Percentiles rank a stretch among this genome's conserved stretches.
Conservation (phyloP, 2,888 invertebrate genomes). For the Heliconius erato region DNA sequence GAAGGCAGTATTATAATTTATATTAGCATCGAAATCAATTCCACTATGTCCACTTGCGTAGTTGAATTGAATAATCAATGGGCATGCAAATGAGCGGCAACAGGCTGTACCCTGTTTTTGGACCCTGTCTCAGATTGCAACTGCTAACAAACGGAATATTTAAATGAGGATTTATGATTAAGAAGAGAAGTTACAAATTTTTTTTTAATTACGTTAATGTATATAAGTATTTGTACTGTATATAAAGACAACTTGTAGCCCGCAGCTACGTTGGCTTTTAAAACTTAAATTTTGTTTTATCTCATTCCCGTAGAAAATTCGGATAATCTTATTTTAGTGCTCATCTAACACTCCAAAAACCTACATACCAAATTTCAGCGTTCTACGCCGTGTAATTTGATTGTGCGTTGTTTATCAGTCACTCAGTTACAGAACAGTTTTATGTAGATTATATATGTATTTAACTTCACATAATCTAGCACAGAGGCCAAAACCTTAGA, state of each 20-base stretch:
- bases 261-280: background rate
- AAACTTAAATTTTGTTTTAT: background rate
- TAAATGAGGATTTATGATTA: conserved; percentile 46
- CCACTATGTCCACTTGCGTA: conserved; percentile 64
- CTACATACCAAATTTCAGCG: no score
- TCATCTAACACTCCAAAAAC: no score
- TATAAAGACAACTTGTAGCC: background rate
- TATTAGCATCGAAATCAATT: conserved; percentile 80
- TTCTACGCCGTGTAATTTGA: no score
- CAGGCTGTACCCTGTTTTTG: conserved; percentile 69
- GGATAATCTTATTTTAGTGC: no score
- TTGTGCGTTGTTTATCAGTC: no score
- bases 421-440: background rate
- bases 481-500: background rate
- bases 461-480: background rate
- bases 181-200: conserved; percentile 23
- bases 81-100: conserved; percentile 80
- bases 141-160: conserved; percentile 54
- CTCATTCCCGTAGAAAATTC: background rate
- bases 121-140: conserved; percentile 51
- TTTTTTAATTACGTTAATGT: background rate
- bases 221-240: background rate
- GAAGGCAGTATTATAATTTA: conserved; percentile 64
- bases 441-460: background rate
- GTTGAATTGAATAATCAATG: conserved; percentile 81